These are phyloP conservation scores for Malthinus flaveolus DNA, from an alignment of 2,888 invertebrate species.

Conservation along the genomic window DNA sequence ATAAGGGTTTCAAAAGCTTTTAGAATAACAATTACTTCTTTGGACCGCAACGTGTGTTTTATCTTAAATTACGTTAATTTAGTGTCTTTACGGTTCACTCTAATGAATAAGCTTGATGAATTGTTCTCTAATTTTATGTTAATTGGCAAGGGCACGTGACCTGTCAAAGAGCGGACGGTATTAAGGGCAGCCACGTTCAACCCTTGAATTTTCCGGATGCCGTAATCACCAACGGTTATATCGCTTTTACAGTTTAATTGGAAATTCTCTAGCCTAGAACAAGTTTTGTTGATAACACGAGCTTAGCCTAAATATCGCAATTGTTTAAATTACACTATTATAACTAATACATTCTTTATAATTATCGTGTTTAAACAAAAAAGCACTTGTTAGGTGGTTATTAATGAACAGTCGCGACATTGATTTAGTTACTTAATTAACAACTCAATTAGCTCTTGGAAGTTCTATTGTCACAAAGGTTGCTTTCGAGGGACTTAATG, in stretches of 20 bases:
- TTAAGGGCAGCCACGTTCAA: conserved; percentile 22
- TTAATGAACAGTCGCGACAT: too few species aligned
- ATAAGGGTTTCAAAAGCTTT: background rate
- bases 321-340: too few species aligned
- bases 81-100: conserved; percentile 16
- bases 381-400: too few species aligned
- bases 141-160: conserved; percentile 22
- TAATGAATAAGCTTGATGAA: conserved; percentile 21
- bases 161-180: conserved; percentile 23
- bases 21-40: conserved; percentile 12
- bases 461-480: too few species aligned
- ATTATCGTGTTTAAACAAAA: too few species aligned
- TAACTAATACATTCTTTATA: too few species aligned
- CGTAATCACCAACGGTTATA: conserved; percentile 20
- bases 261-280: conserved; percentile 17
- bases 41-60: conserved; percentile 7
- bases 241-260: conserved; percentile 23
- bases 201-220: conserved; percentile 23
- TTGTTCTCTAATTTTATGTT: conserved; percentile 23
- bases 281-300: conserved; percentile 12
- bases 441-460: too few species aligned
- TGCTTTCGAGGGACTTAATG: too few species aligned
- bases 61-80: conserved; percentile 19
- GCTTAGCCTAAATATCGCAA: background rate
- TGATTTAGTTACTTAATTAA: too few species aligned